phyloP scores from a whole-genome alignment of 2,888 invertebrate genomes.

The Drymonia ruficornis region DNA sequence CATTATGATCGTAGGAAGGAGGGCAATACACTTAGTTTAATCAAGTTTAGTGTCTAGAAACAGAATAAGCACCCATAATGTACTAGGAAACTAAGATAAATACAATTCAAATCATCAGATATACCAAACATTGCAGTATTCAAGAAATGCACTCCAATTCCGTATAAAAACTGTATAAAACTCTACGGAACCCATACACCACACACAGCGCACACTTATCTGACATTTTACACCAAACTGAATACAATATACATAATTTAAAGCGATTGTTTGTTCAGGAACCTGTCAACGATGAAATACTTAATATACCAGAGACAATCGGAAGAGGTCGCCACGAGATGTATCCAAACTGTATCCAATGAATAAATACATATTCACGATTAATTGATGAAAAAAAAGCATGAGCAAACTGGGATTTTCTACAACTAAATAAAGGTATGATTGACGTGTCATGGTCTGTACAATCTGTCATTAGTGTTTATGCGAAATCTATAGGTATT shows the following conservation, averaged over 20 bases:
- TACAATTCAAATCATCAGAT: no score
- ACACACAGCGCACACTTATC: slow-evolving; percentile 6
- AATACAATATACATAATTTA: slow-evolving; percentile 59
- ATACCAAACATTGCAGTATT: no score
- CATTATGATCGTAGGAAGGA: no score
- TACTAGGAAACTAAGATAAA: no score
- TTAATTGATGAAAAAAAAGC: no score
- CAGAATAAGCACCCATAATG: no score
- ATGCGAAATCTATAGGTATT: background rate
- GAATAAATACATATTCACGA: slow-evolving; percentile 3
- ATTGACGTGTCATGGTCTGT: background rate
- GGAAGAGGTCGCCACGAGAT: slow-evolving; percentile 14
- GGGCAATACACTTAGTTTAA: no score
- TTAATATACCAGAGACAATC: slow-evolving; percentile 24
- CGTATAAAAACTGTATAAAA: background rate
- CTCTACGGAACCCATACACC: slow-evolving; percentile 7
- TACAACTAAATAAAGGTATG: slow-evolving; percentile 6
- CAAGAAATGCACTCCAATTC: background rate
- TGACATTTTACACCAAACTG: slow-evolving; percentile 23
- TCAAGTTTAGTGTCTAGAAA: no score
- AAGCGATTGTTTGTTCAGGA: slow-evolving; percentile 41
- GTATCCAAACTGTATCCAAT: slow-evolving; percentile 4
- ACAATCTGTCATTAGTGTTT: background rate
- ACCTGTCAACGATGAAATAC: slow-evolving; percentile 44
- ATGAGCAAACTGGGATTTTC: slow-evolving; percentile 1